Evolutionary conservation across 2,797 vertebrate genomes (phyloP), one percentile per base, ranked within the genome.

Genomic region (Borostomias antarcticus): DNA sequence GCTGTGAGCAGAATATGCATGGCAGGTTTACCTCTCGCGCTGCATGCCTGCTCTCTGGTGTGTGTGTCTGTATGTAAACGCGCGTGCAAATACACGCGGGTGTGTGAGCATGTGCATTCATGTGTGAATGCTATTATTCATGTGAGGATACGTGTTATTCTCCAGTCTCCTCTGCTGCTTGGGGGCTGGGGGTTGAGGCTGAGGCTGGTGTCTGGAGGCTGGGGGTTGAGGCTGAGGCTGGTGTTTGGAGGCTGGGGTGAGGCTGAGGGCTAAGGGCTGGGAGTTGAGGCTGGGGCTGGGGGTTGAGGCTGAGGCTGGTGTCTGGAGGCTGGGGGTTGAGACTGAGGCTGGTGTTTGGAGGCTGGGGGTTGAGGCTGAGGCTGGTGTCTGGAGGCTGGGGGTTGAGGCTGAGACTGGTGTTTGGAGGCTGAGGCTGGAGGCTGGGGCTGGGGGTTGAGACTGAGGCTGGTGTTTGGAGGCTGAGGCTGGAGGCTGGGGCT

Each of bases 1-100:
- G 69, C 76, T 90, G 86, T 87, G 80, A 83, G 70, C 72, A 66
- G 85, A 89, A 87, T 86, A 78, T 74, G 72, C 78, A 75, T 70
- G 64, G 64, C 72, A 77, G 81, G 75, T 85, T 86, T 86, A 85
- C 81, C 66, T 8, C 68, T 70, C 82, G 89, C 79, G 10, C 30
- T 40, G 23, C 26, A 5, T 5, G 40, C 40, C 3, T 74, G 29
- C 29, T 56, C 61, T 53, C 23, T 21, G 19, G 64, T 69, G 70
- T 72, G 66, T 57, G 19, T 4, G 21, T 58, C 32, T 56, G 48
- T 2, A 4, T 47, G 37, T 62, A 32, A 51, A 32, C 33, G 47
- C 23, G 32, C 45, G 13, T 13, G 11, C 77, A 47, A 19, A 62
- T 72, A 48, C 61, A 66, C 58, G 29, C 45, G 43, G 64, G 70